A percentile compares a stretch with the other conserved stretches of the same genome.
Conservation (phyloP, 2,797 vertebrate species). For the Mionectes olivaceus region DNA sequence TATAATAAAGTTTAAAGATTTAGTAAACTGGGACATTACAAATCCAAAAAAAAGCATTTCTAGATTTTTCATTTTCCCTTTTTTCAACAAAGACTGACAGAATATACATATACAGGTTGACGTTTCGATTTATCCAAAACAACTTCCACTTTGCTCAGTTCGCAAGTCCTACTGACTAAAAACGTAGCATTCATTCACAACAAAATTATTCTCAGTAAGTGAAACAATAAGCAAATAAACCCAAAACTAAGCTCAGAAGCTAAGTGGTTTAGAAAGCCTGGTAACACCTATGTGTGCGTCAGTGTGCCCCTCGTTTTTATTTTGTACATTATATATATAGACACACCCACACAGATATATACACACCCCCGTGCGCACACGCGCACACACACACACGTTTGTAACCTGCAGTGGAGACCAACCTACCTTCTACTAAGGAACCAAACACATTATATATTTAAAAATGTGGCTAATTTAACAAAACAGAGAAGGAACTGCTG, state of each 20-base stretch:
- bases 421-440: conserved; percentile 76
- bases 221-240: conserved; percentile 79
- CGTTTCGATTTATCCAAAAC: conserved; percentile 74
- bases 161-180: conserved; percentile 73
- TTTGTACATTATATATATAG: conserved; percentile 54
- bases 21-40: conserved; percentile 72
- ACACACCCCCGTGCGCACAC: neutral
- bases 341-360: conserved; percentile 48
- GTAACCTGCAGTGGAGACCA: conserved; percentile 67
- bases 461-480: conserved; percentile 82
- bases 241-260: conserved; percentile 77
- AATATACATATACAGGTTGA: conserved; percentile 77
- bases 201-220: conserved; percentile 73
- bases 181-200: conserved; percentile 75
- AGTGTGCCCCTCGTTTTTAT: conserved; percentile 21
- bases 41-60: conserved; percentile 65
- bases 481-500: conserved; percentile 80
- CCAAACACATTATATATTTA: conserved; percentile 69
- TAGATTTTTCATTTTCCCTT: conserved; percentile 78
- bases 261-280: conserved; percentile 76
- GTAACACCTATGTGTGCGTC: conserved; percentile 62
- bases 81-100: conserved; percentile 74
- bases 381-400: conserved; percentile 35
- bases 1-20: conserved; percentile 69
- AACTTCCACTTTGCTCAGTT: conserved; percentile 74